These are phyloP conservation scores for Collichthys lucidus DNA, from an alignment of 2,113 vertebrate species.

Conservation along the genomic window DNA sequence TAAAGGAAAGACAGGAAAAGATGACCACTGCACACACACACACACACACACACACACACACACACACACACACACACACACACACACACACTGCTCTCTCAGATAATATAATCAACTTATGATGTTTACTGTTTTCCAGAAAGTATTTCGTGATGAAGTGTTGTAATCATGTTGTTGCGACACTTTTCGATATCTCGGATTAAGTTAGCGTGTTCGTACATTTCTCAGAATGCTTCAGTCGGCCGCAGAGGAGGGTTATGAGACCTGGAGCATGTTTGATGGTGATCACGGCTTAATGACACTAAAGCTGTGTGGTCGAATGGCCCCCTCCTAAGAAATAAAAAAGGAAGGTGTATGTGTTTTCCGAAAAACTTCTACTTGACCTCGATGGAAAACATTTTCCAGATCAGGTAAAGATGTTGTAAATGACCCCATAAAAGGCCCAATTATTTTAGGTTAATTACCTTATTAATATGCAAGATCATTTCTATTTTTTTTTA, in stretches of 20 bases:
- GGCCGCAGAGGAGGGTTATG: not conserved
- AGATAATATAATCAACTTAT: conserved; percentile 34
- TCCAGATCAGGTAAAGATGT: too few species aligned
- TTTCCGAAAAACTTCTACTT: too few species aligned
- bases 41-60: too few species aligned
- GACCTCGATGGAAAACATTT: too few species aligned
- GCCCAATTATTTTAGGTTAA: too few species aligned
- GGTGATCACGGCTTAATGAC: not conserved
- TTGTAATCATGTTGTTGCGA: conserved; percentile 23
- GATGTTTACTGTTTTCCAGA: conserved; percentile 18
- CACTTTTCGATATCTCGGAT: not conserved
- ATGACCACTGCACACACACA: conserved; percentile 36
- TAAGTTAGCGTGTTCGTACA: conserved; percentile 16
- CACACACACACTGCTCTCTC: not conserved
- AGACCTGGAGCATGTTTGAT: not conserved
- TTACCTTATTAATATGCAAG: too few species aligned
- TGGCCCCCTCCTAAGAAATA: too few species aligned
- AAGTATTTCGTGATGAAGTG: conserved; percentile 39
- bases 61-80: not conserved
- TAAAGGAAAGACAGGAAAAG: conserved; percentile 54
- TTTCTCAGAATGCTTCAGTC: conserved; percentile 47
- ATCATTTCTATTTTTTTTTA: too few species aligned
- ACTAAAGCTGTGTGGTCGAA: too few species aligned
- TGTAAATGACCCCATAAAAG: too few species aligned
- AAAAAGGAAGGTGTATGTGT: too few species aligned